phyloP scores from a whole-genome alignment of 2,113 vertebrate species.

The Paraplagusia blochii region DNA sequence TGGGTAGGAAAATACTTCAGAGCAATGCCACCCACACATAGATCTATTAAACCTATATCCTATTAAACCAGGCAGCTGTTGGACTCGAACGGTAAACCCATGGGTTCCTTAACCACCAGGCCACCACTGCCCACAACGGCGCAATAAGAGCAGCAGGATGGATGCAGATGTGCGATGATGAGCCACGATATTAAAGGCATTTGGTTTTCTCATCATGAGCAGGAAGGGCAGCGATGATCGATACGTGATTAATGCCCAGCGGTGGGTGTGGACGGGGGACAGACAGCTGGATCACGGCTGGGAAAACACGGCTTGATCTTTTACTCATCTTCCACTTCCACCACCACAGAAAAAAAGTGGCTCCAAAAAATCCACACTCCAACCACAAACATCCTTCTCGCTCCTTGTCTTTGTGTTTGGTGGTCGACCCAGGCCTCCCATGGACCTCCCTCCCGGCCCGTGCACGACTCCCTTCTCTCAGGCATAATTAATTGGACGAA shows the following conservation, averaged over 20 bases:
- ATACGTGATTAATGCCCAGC: conserved; percentile 61
- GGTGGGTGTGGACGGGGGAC: conserved; percentile 38
- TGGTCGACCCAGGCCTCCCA: conserved; percentile 33
- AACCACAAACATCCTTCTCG: too few species aligned
- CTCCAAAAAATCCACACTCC: too few species aligned
- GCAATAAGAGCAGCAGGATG: too few species aligned
- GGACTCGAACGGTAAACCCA: too few species aligned
- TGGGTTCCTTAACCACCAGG: too few species aligned
- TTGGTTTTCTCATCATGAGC: conserved; percentile 68
- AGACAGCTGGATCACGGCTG: conserved; percentile 13
- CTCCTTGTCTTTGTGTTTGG: conserved; percentile 5
- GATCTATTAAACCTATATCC: too few species aligned
- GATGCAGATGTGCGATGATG: conserved; percentile 41
- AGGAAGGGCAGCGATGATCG: conserved; percentile 59
- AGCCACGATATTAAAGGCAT: conserved; percentile 43
- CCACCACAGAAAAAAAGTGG: conserved; percentile 2
- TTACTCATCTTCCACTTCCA: conserved; percentile 3
- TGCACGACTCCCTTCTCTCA: conserved; percentile 34
- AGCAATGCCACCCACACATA: too few species aligned
- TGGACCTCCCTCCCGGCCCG: conserved; percentile 30
- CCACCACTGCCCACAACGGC: too few species aligned
- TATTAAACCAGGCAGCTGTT: conserved; percentile 7
- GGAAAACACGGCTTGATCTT: too few species aligned
- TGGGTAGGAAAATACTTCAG: too few species aligned
- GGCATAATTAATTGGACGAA: conserved; percentile 77